These are phyloP conservation scores for Apamea crenata DNA, from an alignment of 2,888 invertebrate species.

Conservation along the genomic window DNA sequence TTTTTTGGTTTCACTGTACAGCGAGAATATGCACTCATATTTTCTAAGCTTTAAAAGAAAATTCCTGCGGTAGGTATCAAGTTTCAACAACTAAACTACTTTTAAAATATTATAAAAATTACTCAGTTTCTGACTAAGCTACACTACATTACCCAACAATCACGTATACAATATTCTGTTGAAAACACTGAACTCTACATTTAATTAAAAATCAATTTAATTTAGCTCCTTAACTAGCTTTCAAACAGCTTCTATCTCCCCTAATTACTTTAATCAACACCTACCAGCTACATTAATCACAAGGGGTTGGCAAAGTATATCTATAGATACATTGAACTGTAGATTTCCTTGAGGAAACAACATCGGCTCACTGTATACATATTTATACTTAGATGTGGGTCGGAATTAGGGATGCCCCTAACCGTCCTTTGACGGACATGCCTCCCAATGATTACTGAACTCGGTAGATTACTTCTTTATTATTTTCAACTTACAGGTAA, in stretches of 20 bases:
- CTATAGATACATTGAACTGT: slow-evolving; percentile 21
- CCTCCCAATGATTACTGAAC: slow-evolving; percentile 1
- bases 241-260: slow-evolving; percentile 60
- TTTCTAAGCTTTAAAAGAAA: not conserved
- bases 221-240: slow-evolving; percentile 40
- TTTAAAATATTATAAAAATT: not conserved
- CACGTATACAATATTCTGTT: not conserved
- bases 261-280: slow-evolving; percentile 69
- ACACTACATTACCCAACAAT: not conserved
- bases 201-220: slow-evolving; percentile 64
- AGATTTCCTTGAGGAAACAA: slow-evolving; percentile 48
- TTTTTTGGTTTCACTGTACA: not conserved
- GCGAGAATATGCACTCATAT: not conserved
- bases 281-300: slow-evolving; percentile 60
- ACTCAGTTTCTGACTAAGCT: not conserved
- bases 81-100: not conserved
- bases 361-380: slow-evolving; percentile 18
- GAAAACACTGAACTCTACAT: slow-evolving; percentile 31
- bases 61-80: not conserved
- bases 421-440: slow-evolving; percentile 7
- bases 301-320: slow-evolving; percentile 38
- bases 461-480: not conserved
- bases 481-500: not conserved
- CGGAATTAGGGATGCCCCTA: slow-evolving; percentile 19
- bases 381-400: slow-evolving; percentile 29